Evolutionary conservation across 2,888 invertebrate species (phyloP).

Genomic region (Drosophila rellima): DNA sequence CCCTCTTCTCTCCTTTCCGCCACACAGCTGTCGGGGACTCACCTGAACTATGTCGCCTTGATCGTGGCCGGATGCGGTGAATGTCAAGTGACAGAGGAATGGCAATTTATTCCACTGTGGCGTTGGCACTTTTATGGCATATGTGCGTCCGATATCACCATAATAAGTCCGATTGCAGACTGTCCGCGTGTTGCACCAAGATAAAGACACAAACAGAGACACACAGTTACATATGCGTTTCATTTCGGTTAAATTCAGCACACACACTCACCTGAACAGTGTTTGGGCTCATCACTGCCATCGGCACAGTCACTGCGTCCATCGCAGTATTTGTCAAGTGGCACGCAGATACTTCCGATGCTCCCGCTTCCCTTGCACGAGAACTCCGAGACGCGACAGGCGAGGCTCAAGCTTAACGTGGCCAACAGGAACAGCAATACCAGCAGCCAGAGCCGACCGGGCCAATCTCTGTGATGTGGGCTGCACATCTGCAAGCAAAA

Average conservation of each 20-base stretch:
- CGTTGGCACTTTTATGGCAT: constrained; percentile 91
- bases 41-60: constrained; percentile 96
- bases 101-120: constrained; percentile 92
- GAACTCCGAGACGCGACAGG: constrained; percentile 92
- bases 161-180: constrained; percentile 97
- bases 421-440: constrained; percentile 85
- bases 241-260: constrained; percentile 2
- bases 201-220: constrained; percentile 23
- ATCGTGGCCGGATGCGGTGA: constrained; percentile 95
- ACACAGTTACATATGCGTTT: constrained; percentile 1
- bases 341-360: constrained; percentile 90
- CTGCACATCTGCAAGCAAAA: constrained; percentile 56
- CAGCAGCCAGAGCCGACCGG: constrained; percentile 49
- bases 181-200: constrained; percentile 68
- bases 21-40: constrained; percentile 66
- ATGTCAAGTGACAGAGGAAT: constrained; percentile 95
- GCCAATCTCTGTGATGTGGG: constrained; percentile 9
- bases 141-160: constrained; percentile 93
- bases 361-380: constrained; percentile 89
- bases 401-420: constrained; percentile 81
- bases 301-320: constrained; percentile 94
- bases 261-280: constrained; percentile 90
- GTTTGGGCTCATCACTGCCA: constrained; percentile 93
- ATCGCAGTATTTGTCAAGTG: constrained; percentile 94
- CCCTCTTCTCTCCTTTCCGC: neutral